A percentile compares a stretch with the other conserved stretches of the same genome.
Conservation (phyloP, 2,888 invertebrate genomes). For the Oxytorus armatus region DNA sequence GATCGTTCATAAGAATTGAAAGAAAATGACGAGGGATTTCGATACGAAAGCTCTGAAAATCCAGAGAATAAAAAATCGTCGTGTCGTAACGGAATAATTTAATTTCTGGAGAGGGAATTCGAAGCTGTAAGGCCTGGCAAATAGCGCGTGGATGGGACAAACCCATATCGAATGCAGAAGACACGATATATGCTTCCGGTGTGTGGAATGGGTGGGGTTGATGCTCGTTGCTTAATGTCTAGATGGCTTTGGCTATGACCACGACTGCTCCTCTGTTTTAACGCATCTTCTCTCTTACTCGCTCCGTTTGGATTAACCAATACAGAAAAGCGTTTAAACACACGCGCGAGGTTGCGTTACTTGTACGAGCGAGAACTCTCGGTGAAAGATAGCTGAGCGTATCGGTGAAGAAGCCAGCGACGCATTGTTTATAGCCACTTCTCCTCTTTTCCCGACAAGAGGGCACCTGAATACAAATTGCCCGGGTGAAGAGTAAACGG, state of each 20-base stretch:
- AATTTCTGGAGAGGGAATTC: slow-evolving; percentile 15
- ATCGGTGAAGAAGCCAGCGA: slow-evolving; percentile 79
- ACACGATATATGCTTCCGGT: slow-evolving; percentile 82
- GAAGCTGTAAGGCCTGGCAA: slow-evolving; percentile 37
- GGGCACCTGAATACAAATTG: slow-evolving; percentile 82
- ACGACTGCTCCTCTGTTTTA: slow-evolving; percentile 63
- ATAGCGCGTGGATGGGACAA: slow-evolving; percentile 34
- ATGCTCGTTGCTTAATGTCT: slow-evolving; percentile 73
- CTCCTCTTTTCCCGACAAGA: slow-evolving; percentile 81
- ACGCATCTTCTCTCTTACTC: slow-evolving; percentile 43
- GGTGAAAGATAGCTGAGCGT: slow-evolving; percentile 77
- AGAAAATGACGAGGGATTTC: not conserved
- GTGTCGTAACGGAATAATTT: not conserved
- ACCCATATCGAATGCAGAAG: slow-evolving; percentile 82
- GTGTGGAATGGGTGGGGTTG: slow-evolving; percentile 78
- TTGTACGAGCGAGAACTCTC: slow-evolving; percentile 40
- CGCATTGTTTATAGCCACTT: slow-evolving; percentile 84
- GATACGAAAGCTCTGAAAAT: no score
- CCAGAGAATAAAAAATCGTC: not conserved
- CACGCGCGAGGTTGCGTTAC: slow-evolving; percentile 57
- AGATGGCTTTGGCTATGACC: slow-evolving; percentile 75
- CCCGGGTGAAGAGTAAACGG: slow-evolving; percentile 68
- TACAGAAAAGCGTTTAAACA: slow-evolving; percentile 27
- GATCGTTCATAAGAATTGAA: no score
- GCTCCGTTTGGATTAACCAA: slow-evolving; percentile 42